Evolutionary conservation across 35 echinoderm and acorn worm genomes (phyloP).

Genomic region (Lytechinus pictus): DNA sequence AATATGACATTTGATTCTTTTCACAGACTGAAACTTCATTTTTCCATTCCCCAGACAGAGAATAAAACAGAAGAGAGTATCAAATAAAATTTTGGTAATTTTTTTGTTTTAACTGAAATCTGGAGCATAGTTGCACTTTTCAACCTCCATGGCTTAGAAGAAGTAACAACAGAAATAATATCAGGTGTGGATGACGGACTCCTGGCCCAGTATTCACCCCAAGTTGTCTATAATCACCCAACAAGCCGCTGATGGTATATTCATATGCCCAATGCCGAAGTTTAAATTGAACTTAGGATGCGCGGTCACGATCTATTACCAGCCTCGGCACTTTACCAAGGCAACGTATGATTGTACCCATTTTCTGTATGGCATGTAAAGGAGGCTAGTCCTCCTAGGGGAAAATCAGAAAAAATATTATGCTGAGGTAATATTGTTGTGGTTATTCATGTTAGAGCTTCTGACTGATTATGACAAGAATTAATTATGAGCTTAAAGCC

Average conservation of each 20-base stretch:
- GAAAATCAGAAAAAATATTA: background rate
- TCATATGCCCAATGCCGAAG: background rate
- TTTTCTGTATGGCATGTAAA: background rate
- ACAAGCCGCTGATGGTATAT: background rate
- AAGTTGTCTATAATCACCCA: background rate
- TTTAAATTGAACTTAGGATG: constrained; percentile 4
- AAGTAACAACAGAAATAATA: background rate
- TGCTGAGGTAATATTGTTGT: background rate
- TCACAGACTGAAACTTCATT: background rate
- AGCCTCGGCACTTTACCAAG: background rate
- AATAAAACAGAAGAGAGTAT: background rate
- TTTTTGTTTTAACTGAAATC: background rate
- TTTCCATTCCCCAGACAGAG: background rate
- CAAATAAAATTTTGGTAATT: background rate
- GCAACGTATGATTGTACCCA: background rate
- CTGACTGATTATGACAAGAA: too few relatives aligned
- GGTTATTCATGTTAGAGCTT: background rate
- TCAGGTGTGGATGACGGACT: background rate
- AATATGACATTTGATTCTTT: constrained; percentile 12
- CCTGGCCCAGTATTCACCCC: background rate
- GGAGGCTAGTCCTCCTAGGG: background rate
- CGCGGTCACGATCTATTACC: background rate
- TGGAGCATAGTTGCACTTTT: background rate
- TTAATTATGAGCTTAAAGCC: too few relatives aligned
- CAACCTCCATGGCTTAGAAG: background rate